Conservation (phyloP, 2,797 vertebrate species). For the Caiman crocodilus region DNA sequence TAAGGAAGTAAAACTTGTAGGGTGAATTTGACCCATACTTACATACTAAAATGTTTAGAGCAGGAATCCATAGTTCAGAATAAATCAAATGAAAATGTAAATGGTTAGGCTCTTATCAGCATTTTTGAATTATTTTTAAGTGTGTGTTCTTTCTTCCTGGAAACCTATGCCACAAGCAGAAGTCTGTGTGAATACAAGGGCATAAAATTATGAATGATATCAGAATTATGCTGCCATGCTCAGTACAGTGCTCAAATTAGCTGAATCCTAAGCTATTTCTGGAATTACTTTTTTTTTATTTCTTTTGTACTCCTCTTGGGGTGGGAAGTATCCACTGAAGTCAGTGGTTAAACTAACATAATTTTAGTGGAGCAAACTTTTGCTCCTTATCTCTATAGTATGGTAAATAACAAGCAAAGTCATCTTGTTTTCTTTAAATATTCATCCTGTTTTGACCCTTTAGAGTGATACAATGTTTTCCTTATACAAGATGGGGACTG, state of each 20-base stretch:
- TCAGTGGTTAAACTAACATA: background rate
- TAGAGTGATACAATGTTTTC: background rate
- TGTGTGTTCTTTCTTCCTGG: background rate
- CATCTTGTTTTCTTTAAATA: background rate
- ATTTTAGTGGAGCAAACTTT: background rate
- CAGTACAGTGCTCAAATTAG: fast-evolving
- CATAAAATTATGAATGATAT: background rate
- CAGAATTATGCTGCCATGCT: fast-evolving
- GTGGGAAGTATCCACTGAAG: background rate
- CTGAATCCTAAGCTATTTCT: background rate
- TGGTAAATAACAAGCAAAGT: background rate
- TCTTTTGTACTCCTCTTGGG: background rate
- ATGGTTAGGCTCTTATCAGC: fast-evolving
- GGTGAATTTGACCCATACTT: background rate
- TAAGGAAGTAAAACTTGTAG: background rate
- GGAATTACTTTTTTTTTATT: background rate
- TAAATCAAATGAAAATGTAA: background rate
- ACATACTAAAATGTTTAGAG: background rate
- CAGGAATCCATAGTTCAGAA: background rate
- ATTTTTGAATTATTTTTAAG: background rate
- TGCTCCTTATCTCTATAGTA: background rate
- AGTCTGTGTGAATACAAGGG: background rate
- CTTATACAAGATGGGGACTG: background rate
- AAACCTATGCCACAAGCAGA: background rate
- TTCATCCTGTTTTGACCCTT: too few relatives aligned